These are phyloP conservation scores for Rana temporaria DNA, from an alignment of 2,113 vertebrate species.

Conservation along the genomic window DNA sequence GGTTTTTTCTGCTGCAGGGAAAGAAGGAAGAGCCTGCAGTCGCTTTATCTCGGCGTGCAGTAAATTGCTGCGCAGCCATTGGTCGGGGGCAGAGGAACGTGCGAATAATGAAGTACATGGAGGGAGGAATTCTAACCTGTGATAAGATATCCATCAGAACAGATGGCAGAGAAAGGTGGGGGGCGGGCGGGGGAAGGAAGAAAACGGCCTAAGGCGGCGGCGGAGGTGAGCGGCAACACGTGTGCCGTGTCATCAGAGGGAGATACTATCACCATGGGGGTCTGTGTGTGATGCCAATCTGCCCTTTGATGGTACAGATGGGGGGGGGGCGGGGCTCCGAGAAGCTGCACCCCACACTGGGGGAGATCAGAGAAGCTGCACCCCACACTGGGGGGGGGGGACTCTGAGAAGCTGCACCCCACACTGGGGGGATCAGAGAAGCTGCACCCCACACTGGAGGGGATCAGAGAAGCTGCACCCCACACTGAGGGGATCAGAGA, in stretches of 20 bases:
- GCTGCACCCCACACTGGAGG: too few species aligned
- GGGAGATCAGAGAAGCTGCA: too few species aligned
- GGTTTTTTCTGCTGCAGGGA: background rate
- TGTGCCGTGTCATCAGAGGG: constrained; percentile 36
- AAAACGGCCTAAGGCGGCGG: constrained; percentile 15
- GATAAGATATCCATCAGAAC: constrained; percentile 54
- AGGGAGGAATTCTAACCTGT: constrained; percentile 48
- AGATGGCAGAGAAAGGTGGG: constrained; percentile 32
- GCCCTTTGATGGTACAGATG: constrained; percentile 41
- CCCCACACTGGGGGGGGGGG: too few species aligned
- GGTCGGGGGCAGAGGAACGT: constrained; percentile 9
- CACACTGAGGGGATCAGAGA: too few species aligned
- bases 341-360: too few species aligned
- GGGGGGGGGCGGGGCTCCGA: too few species aligned
- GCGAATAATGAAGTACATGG: constrained; percentile 48
- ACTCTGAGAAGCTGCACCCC: too few species aligned
- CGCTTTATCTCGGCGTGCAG: constrained; percentile 23
- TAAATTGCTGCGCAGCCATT: constrained; percentile 17
- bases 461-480: too few species aligned
- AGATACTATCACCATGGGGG: constrained; percentile 47
- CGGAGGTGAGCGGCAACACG: constrained; percentile 32
- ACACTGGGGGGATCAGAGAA: too few species aligned
- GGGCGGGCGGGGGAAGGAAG: constrained; percentile 11
- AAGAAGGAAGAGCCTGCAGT: background rate
- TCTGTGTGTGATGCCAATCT: background rate